A percentile compares a stretch with the other conserved stretches of the same genome.
phyloP scores from a whole-genome alignment of 2,888 invertebrate genomes.

The Lordiphosa fenestrarum region DNA sequence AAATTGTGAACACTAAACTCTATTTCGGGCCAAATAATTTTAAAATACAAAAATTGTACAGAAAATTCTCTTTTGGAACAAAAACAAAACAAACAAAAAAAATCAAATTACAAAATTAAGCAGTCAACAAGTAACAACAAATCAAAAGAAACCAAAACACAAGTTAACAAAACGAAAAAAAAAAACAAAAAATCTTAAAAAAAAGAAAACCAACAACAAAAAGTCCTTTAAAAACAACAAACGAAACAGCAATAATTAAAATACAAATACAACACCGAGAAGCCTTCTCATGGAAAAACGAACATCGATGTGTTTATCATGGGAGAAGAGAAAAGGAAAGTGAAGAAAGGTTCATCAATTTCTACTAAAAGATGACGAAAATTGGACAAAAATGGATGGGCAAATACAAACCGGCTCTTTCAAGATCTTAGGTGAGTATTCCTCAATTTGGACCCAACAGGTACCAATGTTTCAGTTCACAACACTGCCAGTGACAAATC shows the following conservation, averaged over 20 bases:
- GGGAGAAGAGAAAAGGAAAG: not conserved
- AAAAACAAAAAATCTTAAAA: constrained; percentile 43
- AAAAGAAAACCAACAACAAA: too few species aligned
- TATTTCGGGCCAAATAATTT: constrained; percentile 65
- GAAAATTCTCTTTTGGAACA: constrained; percentile 41
- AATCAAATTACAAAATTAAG: constrained; percentile 32
- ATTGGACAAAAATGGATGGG: too few species aligned
- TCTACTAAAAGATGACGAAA: too few species aligned
- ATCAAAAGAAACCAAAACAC: constrained; percentile 20
- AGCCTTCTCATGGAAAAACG: constrained; percentile 67
- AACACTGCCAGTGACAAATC: too few species aligned
- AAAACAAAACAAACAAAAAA: constrained; percentile 46
- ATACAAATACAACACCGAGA: constrained; percentile 59
- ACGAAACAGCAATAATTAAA: constrained; percentile 41
- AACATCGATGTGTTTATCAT: constrained; percentile 31
- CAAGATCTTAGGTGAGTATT: too few species aligned
- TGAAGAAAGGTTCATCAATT: too few species aligned
- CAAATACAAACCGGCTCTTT: too few species aligned
- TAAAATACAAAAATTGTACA: constrained; percentile 34
- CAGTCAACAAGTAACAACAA: constrained; percentile 36
- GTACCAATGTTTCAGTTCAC: too few species aligned
- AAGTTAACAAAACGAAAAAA: constrained; percentile 29
- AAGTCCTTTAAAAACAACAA: constrained; percentile 30
- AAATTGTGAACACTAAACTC: constrained; percentile 35
- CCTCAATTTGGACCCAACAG: too few species aligned